Percentiles rank a stretch among this genome's conserved stretches.
Conservation (phyloP, 1,140 invertebrate species). For the Elysia chlorotica region DNA sequence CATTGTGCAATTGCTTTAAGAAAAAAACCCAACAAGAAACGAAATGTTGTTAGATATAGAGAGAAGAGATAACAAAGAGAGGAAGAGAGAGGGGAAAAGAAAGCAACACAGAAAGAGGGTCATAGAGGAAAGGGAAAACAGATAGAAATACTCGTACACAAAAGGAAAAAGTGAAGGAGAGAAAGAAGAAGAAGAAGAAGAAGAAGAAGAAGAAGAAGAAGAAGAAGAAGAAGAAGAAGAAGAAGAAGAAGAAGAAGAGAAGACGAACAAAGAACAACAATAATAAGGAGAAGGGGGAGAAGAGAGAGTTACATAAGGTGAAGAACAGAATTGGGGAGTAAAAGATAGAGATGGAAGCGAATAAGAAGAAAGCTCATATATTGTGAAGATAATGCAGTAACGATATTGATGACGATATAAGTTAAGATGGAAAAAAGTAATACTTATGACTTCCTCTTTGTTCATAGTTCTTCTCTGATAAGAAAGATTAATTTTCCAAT, state of each 20-base stretch:
- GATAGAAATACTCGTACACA: neutral
- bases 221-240: neutral
- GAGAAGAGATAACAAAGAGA: neutral
- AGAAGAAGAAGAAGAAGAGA: neutral
- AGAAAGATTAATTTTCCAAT: conserved; percentile 43
- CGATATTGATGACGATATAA: too few species aligned
- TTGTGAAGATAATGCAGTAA: too few species aligned
- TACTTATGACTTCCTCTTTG: too few species aligned
- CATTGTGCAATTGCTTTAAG: too few species aligned
- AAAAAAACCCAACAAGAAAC: too few species aligned
- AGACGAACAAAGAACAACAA: neutral
- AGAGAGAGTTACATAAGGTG: neutral
- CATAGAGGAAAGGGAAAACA: neutral
- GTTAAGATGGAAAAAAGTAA: too few species aligned
- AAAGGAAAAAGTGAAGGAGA: neutral
- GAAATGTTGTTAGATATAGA: too few species aligned
- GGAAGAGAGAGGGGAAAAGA: neutral
- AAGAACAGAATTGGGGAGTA: neutral
- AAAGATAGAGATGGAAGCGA: conserved; percentile 39
- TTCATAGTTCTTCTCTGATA: conserved; percentile 55
- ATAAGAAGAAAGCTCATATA: conserved; percentile 48
- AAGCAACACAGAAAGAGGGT: neutral
- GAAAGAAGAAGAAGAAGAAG: neutral
- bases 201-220: neutral
- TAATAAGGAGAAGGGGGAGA: neutral